These are phyloP conservation scores for Parambassis ranga DNA, from an alignment of 2,797 vertebrate species.

Conservation along the genomic window DNA sequence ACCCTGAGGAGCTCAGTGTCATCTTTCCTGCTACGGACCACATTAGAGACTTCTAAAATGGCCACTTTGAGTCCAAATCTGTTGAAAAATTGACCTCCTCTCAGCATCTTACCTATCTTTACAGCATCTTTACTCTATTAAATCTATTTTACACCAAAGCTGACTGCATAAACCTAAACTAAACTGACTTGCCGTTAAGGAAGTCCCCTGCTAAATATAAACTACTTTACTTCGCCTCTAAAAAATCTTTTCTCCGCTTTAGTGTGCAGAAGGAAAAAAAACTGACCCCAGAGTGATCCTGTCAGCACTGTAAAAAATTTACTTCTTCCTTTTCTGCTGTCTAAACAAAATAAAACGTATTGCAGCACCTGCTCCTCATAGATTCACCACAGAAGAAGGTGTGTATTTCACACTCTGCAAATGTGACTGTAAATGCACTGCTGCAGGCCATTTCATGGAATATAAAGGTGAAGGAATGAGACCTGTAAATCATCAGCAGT, in stretches of 20 bases:
- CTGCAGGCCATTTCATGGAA: background rate
- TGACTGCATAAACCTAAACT: too few relatives aligned
- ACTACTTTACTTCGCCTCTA: background rate
- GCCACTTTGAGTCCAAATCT: too few relatives aligned
- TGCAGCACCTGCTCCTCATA: background rate
- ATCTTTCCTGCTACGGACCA: too few relatives aligned
- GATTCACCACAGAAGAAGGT: background rate
- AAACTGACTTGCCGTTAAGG: background rate
- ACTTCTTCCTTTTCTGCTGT: conserved; percentile 21
- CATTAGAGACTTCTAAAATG: too few relatives aligned
- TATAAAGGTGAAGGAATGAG: background rate
- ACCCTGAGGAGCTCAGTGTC: too few relatives aligned
- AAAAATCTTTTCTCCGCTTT: background rate
- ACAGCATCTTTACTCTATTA: too few relatives aligned
- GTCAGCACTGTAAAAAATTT: conserved; percentile 13
- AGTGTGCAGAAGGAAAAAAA: background rate
- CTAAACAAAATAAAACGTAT: conserved; percentile 25
- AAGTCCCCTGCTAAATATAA: background rate
- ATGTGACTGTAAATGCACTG: background rate
- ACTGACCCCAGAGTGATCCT: conserved; percentile 11
- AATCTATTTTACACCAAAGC: too few relatives aligned
- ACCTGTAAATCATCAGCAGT: conserved; percentile 8
- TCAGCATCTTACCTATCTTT: too few relatives aligned
- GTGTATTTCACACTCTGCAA: background rate
- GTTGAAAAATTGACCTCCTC: too few relatives aligned